Evolutionary conservation across 2,888 invertebrate species (phyloP), one percentile per base, ranked within the genome.

Genomic region (Microctonus brassicae): DNA sequence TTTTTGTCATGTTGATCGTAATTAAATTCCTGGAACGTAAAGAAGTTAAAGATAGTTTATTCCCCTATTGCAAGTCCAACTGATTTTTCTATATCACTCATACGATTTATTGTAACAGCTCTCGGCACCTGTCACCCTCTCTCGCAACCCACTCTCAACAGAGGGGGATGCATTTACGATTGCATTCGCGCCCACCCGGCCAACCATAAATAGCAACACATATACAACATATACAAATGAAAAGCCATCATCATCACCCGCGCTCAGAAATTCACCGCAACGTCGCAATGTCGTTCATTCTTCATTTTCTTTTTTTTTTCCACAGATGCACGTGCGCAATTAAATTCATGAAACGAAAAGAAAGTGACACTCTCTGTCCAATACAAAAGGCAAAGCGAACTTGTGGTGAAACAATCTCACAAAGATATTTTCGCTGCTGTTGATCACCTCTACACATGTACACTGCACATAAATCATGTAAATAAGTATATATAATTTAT

Each of bases 51-150:
- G 36, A 66, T 66, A 65, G 65, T 36, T n/a, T 4, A 17, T 24
- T n/a, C 22, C 26, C 24, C 55, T 26, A n/a, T n/a, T 13, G 13
- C 2, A n/a, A 26, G 22, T 24, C 13, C 26, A 55, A 55, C 24
- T 26, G n/a, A 55, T 65, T 63, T 74, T 68, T 36, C 64, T 42
- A 63, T 60, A 75, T 76, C 72, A 72, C 70, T 70, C 72, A 69
- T 55, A 67, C 69, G 82, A 83, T 84, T 84, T 83, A 83, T 83
- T 80, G 81, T 80, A 80, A 34, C 33, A 22, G 74, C 81, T 81
- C 83, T 81, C 83, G 77, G 82, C 84, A 84, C 84, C 84, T 84
- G 84, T 82, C 83, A 83, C 78, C 79, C 81, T 75, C 75, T 70
- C 75, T 73, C 62, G 69, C 66, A 70, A 69, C 47, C 22, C 47